Evolutionary conservation across 2,113 vertebrate species (phyloP), one percentile per base, ranked within the genome.

Genomic region (Triplophysa tibetana): DNA sequence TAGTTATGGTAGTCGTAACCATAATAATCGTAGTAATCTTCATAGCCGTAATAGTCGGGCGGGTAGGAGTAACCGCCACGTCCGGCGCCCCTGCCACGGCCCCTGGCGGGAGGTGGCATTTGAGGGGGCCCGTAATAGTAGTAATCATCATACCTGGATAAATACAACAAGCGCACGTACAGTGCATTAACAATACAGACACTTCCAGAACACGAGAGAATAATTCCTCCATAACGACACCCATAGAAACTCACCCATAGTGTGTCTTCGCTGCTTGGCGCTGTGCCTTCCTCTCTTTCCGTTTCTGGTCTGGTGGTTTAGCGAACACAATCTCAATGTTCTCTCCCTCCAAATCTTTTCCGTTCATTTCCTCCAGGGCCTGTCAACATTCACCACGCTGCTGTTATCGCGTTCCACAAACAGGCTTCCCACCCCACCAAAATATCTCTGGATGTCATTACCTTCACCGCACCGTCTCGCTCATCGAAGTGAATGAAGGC

Each of bases 11-110:
- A 98, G 89, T 99, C 96, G 81, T 99, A 98, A 89, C 95, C 94
- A 84, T 99, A 99, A 90, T 99, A 98, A 94, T 99, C 96, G 43
- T 99, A 97, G 92, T 99, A 97, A 92, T 99, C 97, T 88, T 99
- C 98, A 43, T 99, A 99, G 84, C 94, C 93, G 0, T 98, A 98
- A 93, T 98, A 99, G 91, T 99, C 98, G 2, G 95, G 95, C 76
- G 97, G 94, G 92, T 98, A 99, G 64, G 94, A 86, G 11, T 98
- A 99, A 88, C 95, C 95, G 77, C 95, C 96, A 88, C 97, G 91
- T 86, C 91, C 93, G 87, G 95, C 95, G 58, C 97, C 97, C 86
- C 97, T 89, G 86, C 96, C 95, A 88, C 97, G 93, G 76, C 96
- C 95, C 91, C 98, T 93, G 86, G 91, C 86, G 76, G 97, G 96